Base-by-base conservation (phyloP, 2,797 vertebrate species). In the Schizothorax lantsangensis region DNA sequence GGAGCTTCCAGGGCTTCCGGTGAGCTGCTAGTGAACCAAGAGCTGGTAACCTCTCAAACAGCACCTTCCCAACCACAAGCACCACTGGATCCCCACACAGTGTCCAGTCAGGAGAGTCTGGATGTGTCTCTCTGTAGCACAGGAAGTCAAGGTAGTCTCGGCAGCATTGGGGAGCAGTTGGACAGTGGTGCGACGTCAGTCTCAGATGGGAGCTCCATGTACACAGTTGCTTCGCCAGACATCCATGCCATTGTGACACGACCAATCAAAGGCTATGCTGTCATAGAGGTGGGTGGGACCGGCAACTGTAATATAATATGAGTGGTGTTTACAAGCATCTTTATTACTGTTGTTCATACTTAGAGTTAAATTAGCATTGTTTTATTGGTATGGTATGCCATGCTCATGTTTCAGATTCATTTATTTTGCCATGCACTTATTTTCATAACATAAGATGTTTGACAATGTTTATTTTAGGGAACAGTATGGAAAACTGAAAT, bases 221-320 rank as follows among this genome's bases (percentile, higher is more conserved):
- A 97, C 94, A 97, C 98, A 0, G 97, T 96, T 87, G 97, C 97
- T 0, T 97, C 97, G 1, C 93, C 97, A 92, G 97, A 99, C 90
- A 96, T 95, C 92, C 97, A 96, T 85, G 94, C 94, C 0, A 93
- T 95, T 3, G 69, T 95, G 23, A 52, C 95, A 0, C 94, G 97
- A 90, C 97, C 97, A 52, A 99, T 99, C 94, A 99, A 97, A 91
- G 98, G 98, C 85, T 99, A 99, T 2, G 98, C 98, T 7, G 98
- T 99, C 3, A 98, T 99, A 88, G 98, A 99, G 97, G 98, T 99
- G 93, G 92, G 68, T 71, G 33, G 33, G 66, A 38, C 6, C 40
- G 2, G 12, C 21, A 40, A 64, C 0, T 8, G 43, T 64, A 62
- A 30, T 30, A 30, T 62, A 43, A n/a, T 17, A 57, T 15, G 11